A percentile compares a stretch with the other conserved stretches of the same genome.
These are phyloP conservation scores for Centroberyx gerrardi DNA, from an alignment of 2,797 vertebrate genomes.

Conservation along the genomic window DNA sequence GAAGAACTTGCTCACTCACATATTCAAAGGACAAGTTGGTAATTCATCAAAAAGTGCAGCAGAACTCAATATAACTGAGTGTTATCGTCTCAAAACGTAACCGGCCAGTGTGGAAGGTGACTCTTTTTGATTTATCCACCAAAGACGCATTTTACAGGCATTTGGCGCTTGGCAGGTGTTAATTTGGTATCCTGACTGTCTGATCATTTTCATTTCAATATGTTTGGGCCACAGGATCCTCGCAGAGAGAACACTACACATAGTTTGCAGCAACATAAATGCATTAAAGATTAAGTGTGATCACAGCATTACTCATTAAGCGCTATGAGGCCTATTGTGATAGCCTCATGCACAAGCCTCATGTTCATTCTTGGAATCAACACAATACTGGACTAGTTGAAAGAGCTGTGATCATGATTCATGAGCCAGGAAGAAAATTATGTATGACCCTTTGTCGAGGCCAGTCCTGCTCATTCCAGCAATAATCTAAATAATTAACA, in stretches of 20 bases:
- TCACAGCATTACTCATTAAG: slow-evolving; percentile 48
- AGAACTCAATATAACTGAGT: too few relatives aligned
- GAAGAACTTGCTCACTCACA: too few relatives aligned
- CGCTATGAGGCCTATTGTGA: neutral
- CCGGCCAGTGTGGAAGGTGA: neutral
- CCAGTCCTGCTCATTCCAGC: slow-evolving; percentile 17
- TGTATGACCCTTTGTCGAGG: slow-evolving; percentile 27
- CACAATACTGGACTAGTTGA: slow-evolving; percentile 20
- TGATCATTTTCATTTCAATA: slow-evolving; percentile 10
- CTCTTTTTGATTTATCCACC: slow-evolving; percentile 12
- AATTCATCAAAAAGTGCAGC: too few relatives aligned
- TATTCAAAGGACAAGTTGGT: too few relatives aligned
- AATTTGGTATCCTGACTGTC: slow-evolving; percentile 12
- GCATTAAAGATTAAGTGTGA: slow-evolving; percentile 55
- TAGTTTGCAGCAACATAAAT: slow-evolving; percentile 27
- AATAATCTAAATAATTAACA: slow-evolving; percentile 71
- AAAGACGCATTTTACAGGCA: too few relatives aligned
- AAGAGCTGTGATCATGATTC: slow-evolving; percentile 19
- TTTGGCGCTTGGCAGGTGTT: neutral
- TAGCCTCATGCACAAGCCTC: slow-evolving; percentile 27
- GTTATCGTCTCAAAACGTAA: too few relatives aligned
- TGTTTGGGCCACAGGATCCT: neutral
- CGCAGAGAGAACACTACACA: slow-evolving; percentile 2
- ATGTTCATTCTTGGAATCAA: slow-evolving; percentile 42
- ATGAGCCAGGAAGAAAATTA: neutral